A percentile compares a stretch with the other conserved stretches of the same genome.
phyloP scores from a whole-genome alignment of 2,113 vertebrate species.

The Ceuthmochares aereus region DNA sequence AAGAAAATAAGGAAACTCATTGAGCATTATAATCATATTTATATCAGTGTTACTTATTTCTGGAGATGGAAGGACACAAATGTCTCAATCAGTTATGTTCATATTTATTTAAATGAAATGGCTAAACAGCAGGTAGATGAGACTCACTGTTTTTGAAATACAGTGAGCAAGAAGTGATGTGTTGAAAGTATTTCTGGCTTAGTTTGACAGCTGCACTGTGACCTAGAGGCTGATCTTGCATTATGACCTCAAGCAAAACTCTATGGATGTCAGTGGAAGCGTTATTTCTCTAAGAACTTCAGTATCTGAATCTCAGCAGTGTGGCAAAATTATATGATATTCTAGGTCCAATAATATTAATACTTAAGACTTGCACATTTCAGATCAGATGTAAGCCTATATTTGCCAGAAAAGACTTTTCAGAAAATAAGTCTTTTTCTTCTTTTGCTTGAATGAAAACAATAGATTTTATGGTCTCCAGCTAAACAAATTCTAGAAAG shows the following conservation, averaged over 20 bases:
- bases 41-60: slow-evolving; percentile 47
- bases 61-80: slow-evolving; percentile 32
- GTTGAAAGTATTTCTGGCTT: slow-evolving; percentile 3
- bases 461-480: neutral
- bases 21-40: slow-evolving; percentile 16
- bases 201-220: neutral
- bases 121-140: slow-evolving; percentile 17
- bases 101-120: slow-evolving; percentile 54
- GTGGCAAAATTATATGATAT: neutral
- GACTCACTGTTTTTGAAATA: slow-evolving; percentile 28
- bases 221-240: neutral
- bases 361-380: slow-evolving; percentile 2
- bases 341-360: neutral
- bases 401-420: neutral
- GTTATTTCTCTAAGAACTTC: neutral
- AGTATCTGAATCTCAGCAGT: neutral
- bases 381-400: neutral
- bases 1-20: slow-evolving; percentile 43
- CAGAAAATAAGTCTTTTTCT: neutral
- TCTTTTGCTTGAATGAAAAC: neutral
- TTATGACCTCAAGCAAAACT: slow-evolving; percentile 16
- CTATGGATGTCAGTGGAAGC: neutral
- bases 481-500: neutral
- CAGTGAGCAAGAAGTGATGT: neutral
- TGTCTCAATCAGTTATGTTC: slow-evolving; percentile 41